Evolutionary conservation across 2,888 invertebrate genomes (phyloP).

Genomic region (Monopis laevigella): DNA sequence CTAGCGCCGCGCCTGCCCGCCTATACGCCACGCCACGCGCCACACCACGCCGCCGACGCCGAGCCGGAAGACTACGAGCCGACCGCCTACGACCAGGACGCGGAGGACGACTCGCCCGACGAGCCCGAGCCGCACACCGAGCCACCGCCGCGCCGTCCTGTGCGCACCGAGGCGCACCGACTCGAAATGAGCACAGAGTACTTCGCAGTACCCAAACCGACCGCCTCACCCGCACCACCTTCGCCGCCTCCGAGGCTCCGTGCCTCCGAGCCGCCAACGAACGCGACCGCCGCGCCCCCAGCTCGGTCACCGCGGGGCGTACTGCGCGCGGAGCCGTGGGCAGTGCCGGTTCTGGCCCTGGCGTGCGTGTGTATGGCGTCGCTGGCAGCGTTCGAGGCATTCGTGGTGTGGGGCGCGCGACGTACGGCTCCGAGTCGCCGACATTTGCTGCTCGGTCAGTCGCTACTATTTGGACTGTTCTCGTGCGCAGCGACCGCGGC

Average conservation of each 20-base stretch:
- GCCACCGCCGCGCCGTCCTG: slow-evolving; percentile 43
- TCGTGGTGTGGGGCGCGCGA: slow-evolving; percentile 83
- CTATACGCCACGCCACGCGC: slow-evolving; percentile 48
- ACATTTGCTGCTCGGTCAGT: slow-evolving; percentile 88
- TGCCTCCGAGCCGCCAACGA: slow-evolving; percentile 33
- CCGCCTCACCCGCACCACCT: slow-evolving; percentile 36
- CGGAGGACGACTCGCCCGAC: slow-evolving; percentile 27
- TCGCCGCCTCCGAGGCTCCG: slow-evolving; percentile 33
- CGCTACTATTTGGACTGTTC: slow-evolving; percentile 84
- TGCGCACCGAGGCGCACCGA: slow-evolving; percentile 48
- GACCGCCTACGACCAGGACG: slow-evolving; percentile 39
- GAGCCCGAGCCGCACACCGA: slow-evolving; percentile 30
- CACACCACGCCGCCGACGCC: slow-evolving; percentile 37
- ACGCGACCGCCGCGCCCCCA: slow-evolving; percentile 30
- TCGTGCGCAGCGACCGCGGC: slow-evolving; percentile 83
- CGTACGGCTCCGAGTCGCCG: slow-evolving; percentile 84
- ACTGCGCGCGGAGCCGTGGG: slow-evolving; percentile 85
- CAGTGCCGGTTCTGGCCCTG: slow-evolving; percentile 86
- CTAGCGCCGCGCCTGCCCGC: slow-evolving; percentile 51
- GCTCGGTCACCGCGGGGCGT: slow-evolving; percentile 37
- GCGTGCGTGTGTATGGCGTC: slow-evolving; percentile 85
- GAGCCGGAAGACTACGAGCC: slow-evolving; percentile 44
- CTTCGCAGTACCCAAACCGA: slow-evolving; percentile 76
- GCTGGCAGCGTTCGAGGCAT: slow-evolving; percentile 88
- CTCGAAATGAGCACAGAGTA: slow-evolving; percentile 87